phyloP scores from a whole-genome alignment of 2,888 invertebrate genomes.

The Drosophila greeni region DNA sequence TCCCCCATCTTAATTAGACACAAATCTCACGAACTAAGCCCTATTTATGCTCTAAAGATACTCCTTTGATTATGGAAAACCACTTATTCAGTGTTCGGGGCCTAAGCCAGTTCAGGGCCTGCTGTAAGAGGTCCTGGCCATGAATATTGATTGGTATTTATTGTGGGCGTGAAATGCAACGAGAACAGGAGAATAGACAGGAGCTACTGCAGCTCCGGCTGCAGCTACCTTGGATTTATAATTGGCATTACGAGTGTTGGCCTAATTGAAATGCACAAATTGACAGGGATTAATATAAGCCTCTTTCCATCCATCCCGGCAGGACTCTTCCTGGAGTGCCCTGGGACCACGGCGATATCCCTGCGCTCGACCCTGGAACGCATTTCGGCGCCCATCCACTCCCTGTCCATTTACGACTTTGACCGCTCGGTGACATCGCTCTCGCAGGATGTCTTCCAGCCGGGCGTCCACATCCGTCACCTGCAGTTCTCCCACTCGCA shows the following conservation, averaged over 20 bases:
- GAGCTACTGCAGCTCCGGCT: too few species aligned
- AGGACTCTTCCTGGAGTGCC: constrained; percentile 92
- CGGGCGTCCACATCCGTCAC: constrained; percentile 84
- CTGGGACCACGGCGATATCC: constrained; percentile 87
- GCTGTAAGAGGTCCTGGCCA: background rate
- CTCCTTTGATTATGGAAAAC: constrained; percentile 1
- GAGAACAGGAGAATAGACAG: background rate
- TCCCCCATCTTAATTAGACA: background rate
- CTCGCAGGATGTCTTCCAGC: constrained; percentile 87
- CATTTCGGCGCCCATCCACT: constrained; percentile 86
- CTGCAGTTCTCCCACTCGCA: constrained; percentile 88
- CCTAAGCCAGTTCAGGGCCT: background rate
- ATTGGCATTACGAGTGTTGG: background rate
- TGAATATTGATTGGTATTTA: constrained; percentile 8
- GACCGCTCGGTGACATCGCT: constrained; percentile 89
- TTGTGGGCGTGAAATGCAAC: constrained; percentile 7
- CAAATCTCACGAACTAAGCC: background rate
- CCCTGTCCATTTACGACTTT: constrained; percentile 92
- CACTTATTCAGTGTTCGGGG: background rate
- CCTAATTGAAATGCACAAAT: constrained; percentile 12
- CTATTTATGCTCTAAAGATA: background rate
- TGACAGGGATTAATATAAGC: constrained; percentile 2
- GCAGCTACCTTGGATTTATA: background rate
- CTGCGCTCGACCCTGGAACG: constrained; percentile 86
- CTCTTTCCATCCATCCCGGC: constrained; percentile 50